A percentile compares a stretch with the other conserved stretches of the same genome.
Evolutionary conservation across 1,140 invertebrate genomes (phyloP).

Genomic region (Drosophila lacertosa): DNA sequence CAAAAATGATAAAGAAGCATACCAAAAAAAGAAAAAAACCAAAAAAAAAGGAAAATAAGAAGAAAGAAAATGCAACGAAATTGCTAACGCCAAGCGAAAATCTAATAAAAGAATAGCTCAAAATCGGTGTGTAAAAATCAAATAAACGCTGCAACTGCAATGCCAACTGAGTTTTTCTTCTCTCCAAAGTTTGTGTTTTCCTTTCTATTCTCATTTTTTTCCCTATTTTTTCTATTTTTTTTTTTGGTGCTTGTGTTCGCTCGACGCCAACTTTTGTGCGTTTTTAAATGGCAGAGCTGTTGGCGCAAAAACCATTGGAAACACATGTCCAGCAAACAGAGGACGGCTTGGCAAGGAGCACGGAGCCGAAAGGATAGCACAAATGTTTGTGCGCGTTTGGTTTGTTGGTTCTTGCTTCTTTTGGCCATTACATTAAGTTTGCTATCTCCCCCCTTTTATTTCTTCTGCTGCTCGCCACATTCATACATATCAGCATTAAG

Average conservation of each 20-base stretch:
- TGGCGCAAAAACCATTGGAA: slow-evolving; percentile 75
- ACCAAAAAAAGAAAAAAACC: not conserved
- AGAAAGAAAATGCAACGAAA: slow-evolving; percentile 38
- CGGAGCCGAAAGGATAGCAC: slow-evolving; percentile 27
- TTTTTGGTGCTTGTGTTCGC: slow-evolving; percentile 14
- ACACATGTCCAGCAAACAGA: slow-evolving; percentile 68
- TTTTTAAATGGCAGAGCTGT: slow-evolving; percentile 72
- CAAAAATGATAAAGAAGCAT: slow-evolving; percentile 2
- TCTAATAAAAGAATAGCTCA: slow-evolving; percentile 78
- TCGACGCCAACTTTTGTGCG: slow-evolving; percentile 65
- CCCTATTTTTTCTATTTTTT: slow-evolving; percentile 14
- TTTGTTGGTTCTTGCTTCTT: slow-evolving; percentile 45
- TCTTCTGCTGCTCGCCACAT: slow-evolving; percentile 34
- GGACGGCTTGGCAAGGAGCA: slow-evolving; percentile 24
- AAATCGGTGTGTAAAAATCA: slow-evolving; percentile 80
- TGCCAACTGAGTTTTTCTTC: slow-evolving; percentile 48
- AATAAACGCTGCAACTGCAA: slow-evolving; percentile 72
- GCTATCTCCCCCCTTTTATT: slow-evolving; percentile 46
- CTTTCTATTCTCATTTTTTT: slow-evolving; percentile 40
- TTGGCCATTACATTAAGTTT: slow-evolving; percentile 76
- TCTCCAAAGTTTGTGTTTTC: slow-evolving; percentile 40
- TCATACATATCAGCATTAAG: slow-evolving; percentile 64
- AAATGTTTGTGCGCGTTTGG: slow-evolving; percentile 60
- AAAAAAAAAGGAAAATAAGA: slow-evolving; percentile 2
- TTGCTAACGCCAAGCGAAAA: slow-evolving; percentile 58